phyloP scores from a whole-genome alignment of 2,113 vertebrate species.

The Chiloscyllium plagiosum region DNA sequence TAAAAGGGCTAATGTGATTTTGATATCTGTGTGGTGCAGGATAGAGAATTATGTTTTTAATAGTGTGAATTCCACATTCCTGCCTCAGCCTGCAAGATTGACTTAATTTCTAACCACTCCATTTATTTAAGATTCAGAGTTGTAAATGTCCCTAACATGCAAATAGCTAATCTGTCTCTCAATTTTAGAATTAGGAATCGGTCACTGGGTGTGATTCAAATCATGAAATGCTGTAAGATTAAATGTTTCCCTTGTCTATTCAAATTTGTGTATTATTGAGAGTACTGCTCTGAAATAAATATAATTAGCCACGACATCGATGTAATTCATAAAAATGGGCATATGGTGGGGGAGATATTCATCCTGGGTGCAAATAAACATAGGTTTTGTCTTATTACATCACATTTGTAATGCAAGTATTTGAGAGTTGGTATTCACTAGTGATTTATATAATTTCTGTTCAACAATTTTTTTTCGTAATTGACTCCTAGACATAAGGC shows the following conservation, averaged over 20 bases:
- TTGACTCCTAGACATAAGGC: not conserved
- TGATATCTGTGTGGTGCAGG: constrained; percentile 4
- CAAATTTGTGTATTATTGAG: not conserved
- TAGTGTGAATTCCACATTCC: constrained; percentile 15
- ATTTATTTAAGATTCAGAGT: constrained; percentile 1
- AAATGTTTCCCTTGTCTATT: not conserved
- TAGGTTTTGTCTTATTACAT: not conserved
- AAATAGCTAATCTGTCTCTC: not conserved
- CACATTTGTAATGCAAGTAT: not conserved
- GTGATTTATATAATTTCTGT: not conserved
- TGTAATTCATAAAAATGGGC: not conserved
- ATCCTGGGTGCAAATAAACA: not conserved
- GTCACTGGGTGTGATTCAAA: not conserved
- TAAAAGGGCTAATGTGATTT: constrained; percentile 26
- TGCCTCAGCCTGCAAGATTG: not conserved
- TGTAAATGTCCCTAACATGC: not conserved
- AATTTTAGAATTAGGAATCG: not conserved
- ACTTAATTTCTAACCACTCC: constrained; percentile 15
- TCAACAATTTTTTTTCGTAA: not conserved
- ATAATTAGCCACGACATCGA: not conserved
- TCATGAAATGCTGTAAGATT: not conserved
- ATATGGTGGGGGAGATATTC: not conserved
- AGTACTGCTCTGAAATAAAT: not conserved
- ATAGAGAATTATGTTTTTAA: constrained; percentile 19
- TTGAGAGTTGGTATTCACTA: not conserved